Conservation (phyloP, 1,140 invertebrate species). For the Leucophenga varia region DNA sequence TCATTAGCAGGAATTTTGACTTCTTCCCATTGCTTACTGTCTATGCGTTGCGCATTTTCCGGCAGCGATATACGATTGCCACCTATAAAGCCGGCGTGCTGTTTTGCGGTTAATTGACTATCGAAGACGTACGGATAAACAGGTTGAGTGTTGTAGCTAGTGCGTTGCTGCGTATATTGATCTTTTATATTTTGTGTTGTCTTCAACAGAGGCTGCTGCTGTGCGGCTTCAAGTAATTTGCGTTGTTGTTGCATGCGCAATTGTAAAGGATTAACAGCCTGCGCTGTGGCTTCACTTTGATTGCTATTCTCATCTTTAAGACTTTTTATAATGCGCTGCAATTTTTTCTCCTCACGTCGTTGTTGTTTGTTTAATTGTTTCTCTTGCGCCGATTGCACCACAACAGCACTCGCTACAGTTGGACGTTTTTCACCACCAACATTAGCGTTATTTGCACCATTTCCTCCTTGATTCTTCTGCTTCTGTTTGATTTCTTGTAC, state of each 20-base stretch:
- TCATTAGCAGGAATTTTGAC: conserved; percentile 81
- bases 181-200: conserved; percentile 32
- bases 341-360: conserved; percentile 85
- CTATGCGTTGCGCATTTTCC: conserved; percentile 70
- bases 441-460: conserved; percentile 4
- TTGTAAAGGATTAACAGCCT: conserved; percentile 46
- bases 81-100: conserved; percentile 73
- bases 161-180: conserved; percentile 12
- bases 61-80: conserved; percentile 80
- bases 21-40: conserved; percentile 79
- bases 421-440: conserved; percentile 28
- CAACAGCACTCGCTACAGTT: conserved; percentile 60
- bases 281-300: conserved; percentile 60
- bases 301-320: conserved; percentile 56
- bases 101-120: conserved; percentile 68
- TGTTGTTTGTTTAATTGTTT: conserved; percentile 78
- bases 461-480: conserved; percentile 12
- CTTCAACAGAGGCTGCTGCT: conserved; percentile 55
- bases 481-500: conserved; percentile 31
- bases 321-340: conserved; percentile 64
- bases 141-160: conserved; percentile 40
- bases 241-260: conserved; percentile 58
- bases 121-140: conserved; percentile 87
- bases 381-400: conserved; percentile 82
- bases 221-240: conserved; percentile 52